These are phyloP conservation scores for Eptesicus fuscus DNA, from an alignment of 2,113 vertebrate species.

Conservation along the genomic window DNA sequence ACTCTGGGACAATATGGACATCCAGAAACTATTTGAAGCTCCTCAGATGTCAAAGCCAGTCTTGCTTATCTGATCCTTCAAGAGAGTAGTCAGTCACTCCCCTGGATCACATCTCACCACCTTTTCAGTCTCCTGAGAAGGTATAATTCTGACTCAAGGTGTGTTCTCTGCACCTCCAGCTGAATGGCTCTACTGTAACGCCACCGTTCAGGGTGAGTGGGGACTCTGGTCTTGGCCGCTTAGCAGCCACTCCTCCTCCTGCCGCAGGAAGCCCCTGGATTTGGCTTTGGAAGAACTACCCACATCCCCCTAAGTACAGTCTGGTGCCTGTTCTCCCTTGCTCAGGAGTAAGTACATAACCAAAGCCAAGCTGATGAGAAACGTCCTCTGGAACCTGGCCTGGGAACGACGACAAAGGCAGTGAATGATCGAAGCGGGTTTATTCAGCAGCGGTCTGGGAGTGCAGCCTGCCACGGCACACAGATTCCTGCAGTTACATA, in stretches of 20 bases:
- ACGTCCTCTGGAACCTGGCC: not conserved
- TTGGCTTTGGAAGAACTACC: not conserved
- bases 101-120: not conserved
- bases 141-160: not conserved
- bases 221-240: not conserved
- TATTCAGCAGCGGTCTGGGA: not conserved
- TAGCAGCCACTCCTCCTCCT: not conserved
- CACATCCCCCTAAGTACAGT: not conserved
- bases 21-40: not conserved
- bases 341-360: not conserved
- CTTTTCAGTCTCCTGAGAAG: not conserved
- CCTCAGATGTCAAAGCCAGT: not conserved
- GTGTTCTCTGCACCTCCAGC: not conserved
- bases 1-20: not conserved
- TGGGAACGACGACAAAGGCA: not conserved
- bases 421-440: not conserved
- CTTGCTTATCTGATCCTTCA: not conserved
- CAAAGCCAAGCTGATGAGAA: not conserved
- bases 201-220: not conserved
- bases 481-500: not conserved
- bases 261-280: not conserved
- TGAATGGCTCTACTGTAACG: not conserved
- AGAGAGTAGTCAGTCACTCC: not conserved
- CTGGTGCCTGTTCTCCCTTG: not conserved
- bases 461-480: not conserved